phyloP scores from a whole-genome alignment of 2,113 vertebrate genomes.

The Austrofundulus limnaeus region DNA sequence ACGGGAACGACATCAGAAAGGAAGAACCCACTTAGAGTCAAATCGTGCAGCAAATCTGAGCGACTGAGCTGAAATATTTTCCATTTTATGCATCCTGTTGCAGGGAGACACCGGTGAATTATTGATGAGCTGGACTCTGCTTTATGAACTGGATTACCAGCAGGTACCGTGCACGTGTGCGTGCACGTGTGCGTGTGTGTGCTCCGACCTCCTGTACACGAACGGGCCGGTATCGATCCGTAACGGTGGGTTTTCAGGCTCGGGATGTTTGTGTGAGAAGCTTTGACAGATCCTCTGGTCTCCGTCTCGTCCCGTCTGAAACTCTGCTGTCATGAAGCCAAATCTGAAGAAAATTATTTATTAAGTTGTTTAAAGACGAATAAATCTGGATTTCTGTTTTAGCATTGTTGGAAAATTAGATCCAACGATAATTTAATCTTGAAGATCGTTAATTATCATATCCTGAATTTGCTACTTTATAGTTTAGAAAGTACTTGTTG shows the following conservation, averaged over 20 bases:
- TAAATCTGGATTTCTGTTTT: too few relatives aligned
- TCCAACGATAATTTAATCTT: too few relatives aligned
- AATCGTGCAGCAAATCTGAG: too few relatives aligned
- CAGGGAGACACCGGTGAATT: slow-evolving; percentile 58
- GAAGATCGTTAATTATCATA: too few relatives aligned
- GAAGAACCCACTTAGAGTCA: slow-evolving; percentile 40
- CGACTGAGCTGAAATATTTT: slow-evolving; percentile 60
- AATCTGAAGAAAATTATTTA: too few relatives aligned
- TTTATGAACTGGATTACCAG: slow-evolving; percentile 68
- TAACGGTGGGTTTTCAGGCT: slow-evolving; percentile 59
- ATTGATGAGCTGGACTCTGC: slow-evolving; percentile 62
- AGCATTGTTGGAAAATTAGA: too few relatives aligned
- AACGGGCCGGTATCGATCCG: slow-evolving; percentile 58
- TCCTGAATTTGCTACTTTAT: too few relatives aligned
- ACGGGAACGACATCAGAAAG: background rate
- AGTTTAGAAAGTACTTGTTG: too few relatives aligned
- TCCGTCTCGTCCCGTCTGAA: slow-evolving; percentile 9
- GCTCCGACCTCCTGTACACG: slow-evolving; percentile 54
- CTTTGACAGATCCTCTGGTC: slow-evolving; percentile 47
- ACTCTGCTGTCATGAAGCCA: too few relatives aligned
- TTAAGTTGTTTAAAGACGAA: too few relatives aligned
- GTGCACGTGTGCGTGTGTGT: slow-evolving; percentile 30
- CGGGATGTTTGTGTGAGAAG: slow-evolving; percentile 58
- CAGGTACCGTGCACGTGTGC: slow-evolving; percentile 36
- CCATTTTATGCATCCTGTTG: slow-evolving; percentile 68